Percentiles rank a stretch among this genome's conserved stretches.
phyloP scores from a whole-genome alignment of 2,113 vertebrate genomes.

The Nannospalax galili region DNA sequence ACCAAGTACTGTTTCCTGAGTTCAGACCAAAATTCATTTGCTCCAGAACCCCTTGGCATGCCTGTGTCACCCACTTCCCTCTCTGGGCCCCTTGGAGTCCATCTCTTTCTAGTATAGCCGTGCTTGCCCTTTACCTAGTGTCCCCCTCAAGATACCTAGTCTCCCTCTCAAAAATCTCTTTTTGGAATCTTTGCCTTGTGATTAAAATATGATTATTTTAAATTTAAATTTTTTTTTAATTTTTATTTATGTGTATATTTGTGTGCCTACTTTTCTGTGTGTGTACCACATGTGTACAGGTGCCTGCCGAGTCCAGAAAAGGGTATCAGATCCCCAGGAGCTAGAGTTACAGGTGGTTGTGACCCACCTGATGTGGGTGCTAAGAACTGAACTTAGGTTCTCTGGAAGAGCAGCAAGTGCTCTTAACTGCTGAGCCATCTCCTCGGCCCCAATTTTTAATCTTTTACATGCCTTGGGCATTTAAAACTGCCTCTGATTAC shows the following conservation, averaged over 20 bases:
- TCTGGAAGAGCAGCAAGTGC: too few species aligned
- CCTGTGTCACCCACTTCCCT: neutral
- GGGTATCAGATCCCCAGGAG: neutral
- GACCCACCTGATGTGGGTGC: neutral
- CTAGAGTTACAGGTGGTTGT: neutral
- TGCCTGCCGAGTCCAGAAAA: neutral
- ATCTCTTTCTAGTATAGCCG: neutral
- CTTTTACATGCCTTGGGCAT: neutral
- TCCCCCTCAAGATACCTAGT: neutral
- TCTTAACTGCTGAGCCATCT: neutral
- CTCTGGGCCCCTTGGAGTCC: neutral
- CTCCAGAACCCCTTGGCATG: neutral
- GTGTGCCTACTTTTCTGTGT: neutral
- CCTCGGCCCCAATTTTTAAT: neutral
- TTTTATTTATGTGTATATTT: neutral
- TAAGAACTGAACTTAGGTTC: neutral
- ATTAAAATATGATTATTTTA: neutral
- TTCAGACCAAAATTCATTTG: neutral
- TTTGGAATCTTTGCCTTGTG: neutral
- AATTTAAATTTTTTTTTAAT: neutral
- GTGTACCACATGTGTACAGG: too few species aligned
- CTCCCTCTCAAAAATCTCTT: neutral
- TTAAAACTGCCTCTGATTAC: neutral
- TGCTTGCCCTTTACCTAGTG: neutral
- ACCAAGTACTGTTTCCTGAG: conserved; percentile 12